These are phyloP conservation scores for Petrophora chlorosata DNA, from an alignment of 2,888 invertebrate species.

Conservation along the genomic window DNA sequence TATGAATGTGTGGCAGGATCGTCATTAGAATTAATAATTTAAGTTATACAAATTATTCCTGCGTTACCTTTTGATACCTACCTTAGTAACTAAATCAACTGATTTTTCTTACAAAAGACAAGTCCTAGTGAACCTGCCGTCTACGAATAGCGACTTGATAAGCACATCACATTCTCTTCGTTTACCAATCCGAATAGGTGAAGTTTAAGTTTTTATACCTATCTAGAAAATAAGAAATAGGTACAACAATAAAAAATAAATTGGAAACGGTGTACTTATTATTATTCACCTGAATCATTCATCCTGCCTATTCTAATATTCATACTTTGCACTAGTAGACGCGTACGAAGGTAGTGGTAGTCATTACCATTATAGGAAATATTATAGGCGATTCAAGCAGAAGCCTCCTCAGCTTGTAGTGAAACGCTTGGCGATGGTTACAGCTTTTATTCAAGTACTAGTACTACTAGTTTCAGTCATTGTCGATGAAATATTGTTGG, in stretches of 20 bases:
- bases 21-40: constrained; percentile 22
- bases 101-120: not conserved
- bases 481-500: too few relatives aligned
- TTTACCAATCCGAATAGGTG: constrained; percentile 7
- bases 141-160: constrained; percentile 3
- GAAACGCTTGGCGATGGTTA: too few relatives aligned
- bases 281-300: too few relatives aligned
- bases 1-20: constrained; percentile 54
- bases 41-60: constrained; percentile 20
- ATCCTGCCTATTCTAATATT: too few relatives aligned
- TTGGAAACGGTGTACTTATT: not conserved
- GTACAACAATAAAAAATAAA: constrained; percentile 18
- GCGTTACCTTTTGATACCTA: not conserved
- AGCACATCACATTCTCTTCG: constrained; percentile 11
- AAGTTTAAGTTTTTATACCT: constrained; percentile 12
- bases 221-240: constrained; percentile 19
- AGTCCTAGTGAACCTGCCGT: constrained; percentile 6
- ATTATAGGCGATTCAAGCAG: too few relatives aligned
- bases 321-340: too few relatives aligned
- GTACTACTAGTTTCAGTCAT: too few relatives aligned
- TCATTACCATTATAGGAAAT: too few relatives aligned
- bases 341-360: too few relatives aligned
- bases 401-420: too few relatives aligned
- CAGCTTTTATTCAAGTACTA: too few relatives aligned
- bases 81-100: not conserved